phyloP scores from a whole-genome alignment of 2,888 invertebrate species.

The Apotomis betuletana region DNA sequence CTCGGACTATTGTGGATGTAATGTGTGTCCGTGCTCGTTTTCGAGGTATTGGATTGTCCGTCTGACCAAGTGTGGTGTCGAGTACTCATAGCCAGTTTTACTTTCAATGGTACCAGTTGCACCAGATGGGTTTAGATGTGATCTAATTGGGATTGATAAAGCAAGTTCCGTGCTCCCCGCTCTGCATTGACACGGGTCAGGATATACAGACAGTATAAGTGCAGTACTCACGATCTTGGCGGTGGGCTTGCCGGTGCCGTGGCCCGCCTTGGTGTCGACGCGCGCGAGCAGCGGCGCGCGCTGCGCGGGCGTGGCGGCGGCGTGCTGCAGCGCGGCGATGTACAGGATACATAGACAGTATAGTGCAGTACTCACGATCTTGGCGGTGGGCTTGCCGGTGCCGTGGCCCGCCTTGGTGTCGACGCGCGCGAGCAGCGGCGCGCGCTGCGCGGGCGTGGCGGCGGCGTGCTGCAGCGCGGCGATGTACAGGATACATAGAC shows the following conservation, averaged over 20 bases:
- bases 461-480: slow-evolving; percentile 93
- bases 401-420: slow-evolving; percentile 99
- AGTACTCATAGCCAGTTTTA: too few species aligned
- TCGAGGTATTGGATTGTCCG: too few species aligned
- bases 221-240: slow-evolving; percentile 89
- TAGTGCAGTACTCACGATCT: slow-evolving; percentile 86
- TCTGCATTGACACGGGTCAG: slow-evolving; percentile 42
- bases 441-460: slow-evolving; percentile 85
- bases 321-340: slow-evolving; percentile 94
- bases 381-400: slow-evolving; percentile 97
- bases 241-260: slow-evolving; percentile 98
- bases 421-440: slow-evolving; percentile 94
- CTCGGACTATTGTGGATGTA: too few species aligned
- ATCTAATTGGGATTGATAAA: too few species aligned
- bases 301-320: slow-evolving; percentile 85
- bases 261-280: slow-evolving; percentile 98
- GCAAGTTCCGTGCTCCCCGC: too few species aligned
- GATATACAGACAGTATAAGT: too few species aligned
- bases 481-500: slow-evolving; percentile 81
- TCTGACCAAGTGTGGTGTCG: too few species aligned
- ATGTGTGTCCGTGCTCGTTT: too few species aligned
- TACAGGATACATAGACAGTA: slow-evolving; percentile 67
- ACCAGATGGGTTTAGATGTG: too few species aligned
- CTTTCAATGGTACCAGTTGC: too few species aligned
- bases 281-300: slow-evolving; percentile 93